Evolutionary conservation across 2,888 invertebrate species (phyloP).

Genomic region (Chouioia cunea): DNA sequence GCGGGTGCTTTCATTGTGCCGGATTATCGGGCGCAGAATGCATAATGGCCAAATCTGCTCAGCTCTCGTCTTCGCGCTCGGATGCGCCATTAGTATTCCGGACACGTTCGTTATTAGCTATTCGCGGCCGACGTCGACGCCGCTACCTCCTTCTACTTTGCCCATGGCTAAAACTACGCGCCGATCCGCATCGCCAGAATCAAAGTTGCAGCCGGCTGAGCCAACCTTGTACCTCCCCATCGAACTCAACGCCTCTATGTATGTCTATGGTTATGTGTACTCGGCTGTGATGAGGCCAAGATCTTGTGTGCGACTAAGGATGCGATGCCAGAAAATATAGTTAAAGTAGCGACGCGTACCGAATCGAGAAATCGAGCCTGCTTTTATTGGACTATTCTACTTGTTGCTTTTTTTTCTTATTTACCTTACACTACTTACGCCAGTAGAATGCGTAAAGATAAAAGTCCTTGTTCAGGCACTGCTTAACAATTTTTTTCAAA

Average conservation of each 20-base stretch:
- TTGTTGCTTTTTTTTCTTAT: constrained; percentile 26
- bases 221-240: too few species aligned
- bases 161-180: constrained; percentile 19
- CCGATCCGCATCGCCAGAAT: constrained; percentile 3
- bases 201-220: too few species aligned
- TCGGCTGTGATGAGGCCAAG: not conserved
- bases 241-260: constrained; percentile 20
- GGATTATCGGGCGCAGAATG: constrained; percentile 49
- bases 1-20: constrained; percentile 33
- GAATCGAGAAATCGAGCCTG: constrained; percentile 7
- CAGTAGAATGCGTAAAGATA: not conserved
- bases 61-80: constrained; percentile 31
- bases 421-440: not conserved
- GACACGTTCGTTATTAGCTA: constrained; percentile 65
- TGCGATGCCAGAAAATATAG: too few species aligned
- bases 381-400: not conserved
- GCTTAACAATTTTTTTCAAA: too few species aligned
- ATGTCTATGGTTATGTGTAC: not conserved
- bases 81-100: constrained; percentile 61
- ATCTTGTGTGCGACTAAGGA: too few species aligned
- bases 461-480: not conserved
- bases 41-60: constrained; percentile 52
- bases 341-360: not conserved
- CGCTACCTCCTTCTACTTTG: not conserved
- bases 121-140: constrained; percentile 49